Evolutionary conservation across 2,113 vertebrate genomes (phyloP).

Genomic region (Pygoscelis adeliae): DNA sequence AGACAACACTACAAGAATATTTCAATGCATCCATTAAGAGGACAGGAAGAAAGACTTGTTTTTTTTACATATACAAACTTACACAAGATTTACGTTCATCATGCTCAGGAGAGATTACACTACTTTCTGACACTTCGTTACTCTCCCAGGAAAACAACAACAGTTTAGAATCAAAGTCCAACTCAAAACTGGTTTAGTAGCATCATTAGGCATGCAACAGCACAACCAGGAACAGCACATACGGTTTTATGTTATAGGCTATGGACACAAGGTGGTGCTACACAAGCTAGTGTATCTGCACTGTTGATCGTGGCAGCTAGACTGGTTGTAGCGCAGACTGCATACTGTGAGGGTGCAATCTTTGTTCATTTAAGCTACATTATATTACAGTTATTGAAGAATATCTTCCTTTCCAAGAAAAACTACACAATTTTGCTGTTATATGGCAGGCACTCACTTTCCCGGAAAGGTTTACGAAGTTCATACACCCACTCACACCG

Average conservation of each 20-base stretch:
- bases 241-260: background rate
- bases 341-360: background rate
- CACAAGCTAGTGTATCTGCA: background rate
- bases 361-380: background rate
- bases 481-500: background rate
- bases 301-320: background rate
- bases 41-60: background rate
- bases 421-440: background rate
- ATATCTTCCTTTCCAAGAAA: background rate
- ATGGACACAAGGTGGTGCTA: slow-evolving; percentile 70
- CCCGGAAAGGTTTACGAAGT: background rate
- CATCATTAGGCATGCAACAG: background rate
- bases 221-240: slow-evolving; percentile 6
- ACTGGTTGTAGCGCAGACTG: background rate
- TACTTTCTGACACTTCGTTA: background rate
- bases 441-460: background rate
- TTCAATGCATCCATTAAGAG: background rate
- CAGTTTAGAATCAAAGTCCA: background rate
- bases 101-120: background rate
- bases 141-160: background rate
- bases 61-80: background rate
- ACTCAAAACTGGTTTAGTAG: slow-evolving; percentile 2
- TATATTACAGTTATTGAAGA: background rate
- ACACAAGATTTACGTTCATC: background rate
- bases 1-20: background rate